phyloP scores from a whole-genome alignment of 2,888 invertebrate genomes.

The Dorcus hopei region DNA sequence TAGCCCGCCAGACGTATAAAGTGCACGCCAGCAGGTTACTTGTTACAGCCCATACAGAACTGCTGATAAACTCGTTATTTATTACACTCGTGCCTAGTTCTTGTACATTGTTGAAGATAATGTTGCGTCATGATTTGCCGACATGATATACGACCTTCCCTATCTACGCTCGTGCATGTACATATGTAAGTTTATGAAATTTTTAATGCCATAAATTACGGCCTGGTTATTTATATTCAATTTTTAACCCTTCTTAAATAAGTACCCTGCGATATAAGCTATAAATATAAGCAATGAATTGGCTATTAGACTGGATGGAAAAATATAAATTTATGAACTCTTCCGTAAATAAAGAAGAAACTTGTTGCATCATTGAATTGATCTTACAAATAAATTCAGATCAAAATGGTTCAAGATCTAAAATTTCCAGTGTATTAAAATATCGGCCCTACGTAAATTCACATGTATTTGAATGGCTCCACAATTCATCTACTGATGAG shows the following conservation, averaged over 20 bases:
- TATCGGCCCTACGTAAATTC: no score
- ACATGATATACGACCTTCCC: constrained; percentile 24
- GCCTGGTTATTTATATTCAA: constrained; percentile 3
- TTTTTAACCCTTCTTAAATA: neutral
- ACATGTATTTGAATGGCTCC: no score
- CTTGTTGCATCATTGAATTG: no score
- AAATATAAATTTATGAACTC: no score
- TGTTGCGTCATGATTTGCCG: constrained; percentile 31
- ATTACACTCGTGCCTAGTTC: constrained; percentile 26
- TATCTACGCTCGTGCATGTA: constrained; percentile 10
- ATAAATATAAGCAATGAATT: no score
- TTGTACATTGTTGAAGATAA: constrained; percentile 30
- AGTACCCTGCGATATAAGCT: no score
- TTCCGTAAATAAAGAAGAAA: no score
- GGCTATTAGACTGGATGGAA: no score
- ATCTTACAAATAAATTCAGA: no score
- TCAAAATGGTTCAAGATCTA: no score
- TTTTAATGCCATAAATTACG: constrained; percentile 9
- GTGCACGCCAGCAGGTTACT: constrained; percentile 29
- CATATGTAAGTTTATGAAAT: constrained; percentile 13
- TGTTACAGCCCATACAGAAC: constrained; percentile 12
- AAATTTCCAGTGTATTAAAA: no score
- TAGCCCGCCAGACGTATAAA: constrained; percentile 24
- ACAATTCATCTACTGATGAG: no score
- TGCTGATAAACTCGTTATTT: constrained; percentile 31